Conservation (phyloP, 2,888 invertebrate genomes). For the Phorcus lineatus region DNA sequence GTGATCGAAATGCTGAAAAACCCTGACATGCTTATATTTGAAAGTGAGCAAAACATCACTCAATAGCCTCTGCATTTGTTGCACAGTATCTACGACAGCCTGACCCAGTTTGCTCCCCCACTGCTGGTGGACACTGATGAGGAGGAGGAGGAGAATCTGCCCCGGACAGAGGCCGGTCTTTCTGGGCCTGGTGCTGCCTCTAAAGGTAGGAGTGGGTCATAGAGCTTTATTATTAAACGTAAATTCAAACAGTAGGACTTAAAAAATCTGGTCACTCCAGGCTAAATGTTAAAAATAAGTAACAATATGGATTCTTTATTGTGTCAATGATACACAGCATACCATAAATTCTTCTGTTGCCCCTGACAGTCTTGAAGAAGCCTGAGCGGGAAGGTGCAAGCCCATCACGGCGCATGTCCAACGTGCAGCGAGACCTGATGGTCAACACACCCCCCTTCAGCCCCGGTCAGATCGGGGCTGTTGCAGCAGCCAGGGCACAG, state of each 20-base stretch:
- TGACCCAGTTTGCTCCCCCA: slow-evolving; percentile 72
- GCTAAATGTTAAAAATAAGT: not conserved
- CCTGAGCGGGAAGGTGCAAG: slow-evolving; percentile 44
- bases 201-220: too few relatives aligned
- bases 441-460: slow-evolving; percentile 49
- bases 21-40: not conserved
- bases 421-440: slow-evolving; percentile 42
- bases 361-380: slow-evolving; percentile 52
- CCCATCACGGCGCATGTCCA: slow-evolving; percentile 45
- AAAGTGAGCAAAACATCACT: too few relatives aligned
- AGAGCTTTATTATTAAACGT: too few relatives aligned
- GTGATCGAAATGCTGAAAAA: too few relatives aligned
- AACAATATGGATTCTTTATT: slow-evolving; percentile 47
- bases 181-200: too few relatives aligned
- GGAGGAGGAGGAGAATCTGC: slow-evolving; percentile 42
- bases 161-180: not conserved
- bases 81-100: slow-evolving; percentile 72
- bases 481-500: slow-evolving; percentile 24
- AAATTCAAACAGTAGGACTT: too few relatives aligned
- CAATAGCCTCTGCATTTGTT: not conserved
- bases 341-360: not conserved
- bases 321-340: slow-evolving; percentile 27
- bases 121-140: slow-evolving; percentile 52
- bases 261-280: not conserved
- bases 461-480: slow-evolving; percentile 44